These are phyloP conservation scores for Plusia festucae DNA, from an alignment of 2,888 invertebrate genomes.

Conservation along the genomic window DNA sequence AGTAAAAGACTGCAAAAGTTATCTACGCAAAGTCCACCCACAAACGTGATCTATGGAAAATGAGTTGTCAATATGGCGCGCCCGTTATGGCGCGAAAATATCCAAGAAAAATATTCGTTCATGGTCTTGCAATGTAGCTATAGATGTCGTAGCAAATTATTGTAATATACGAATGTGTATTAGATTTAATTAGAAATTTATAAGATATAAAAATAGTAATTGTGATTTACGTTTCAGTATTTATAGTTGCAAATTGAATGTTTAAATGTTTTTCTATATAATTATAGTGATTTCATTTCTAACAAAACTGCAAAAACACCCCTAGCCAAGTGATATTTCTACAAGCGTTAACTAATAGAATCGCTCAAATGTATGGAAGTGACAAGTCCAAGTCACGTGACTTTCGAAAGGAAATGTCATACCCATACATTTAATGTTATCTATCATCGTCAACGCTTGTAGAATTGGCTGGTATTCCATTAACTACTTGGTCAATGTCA, in stretches of 20 bases:
- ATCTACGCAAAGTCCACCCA: not conserved
- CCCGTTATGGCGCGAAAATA: conserved; percentile 30
- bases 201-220: conserved; percentile 53
- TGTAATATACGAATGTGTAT: conserved; percentile 67
- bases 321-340: too few species aligned
- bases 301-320: not conserved
- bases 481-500: too few species aligned
- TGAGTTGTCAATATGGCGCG: conserved; percentile 14
- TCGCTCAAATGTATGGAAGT: too few species aligned
- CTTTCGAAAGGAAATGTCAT: too few species aligned
- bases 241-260: conserved; percentile 3
- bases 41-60: conserved; percentile 13
- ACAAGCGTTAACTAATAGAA: too few species aligned
- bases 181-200: conserved; percentile 62
- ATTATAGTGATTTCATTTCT: not conserved
- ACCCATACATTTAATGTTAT: too few species aligned
- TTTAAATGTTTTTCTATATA: not conserved
- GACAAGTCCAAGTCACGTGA: too few species aligned
- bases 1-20: too few species aligned
- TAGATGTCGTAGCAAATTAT: conserved; percentile 78
- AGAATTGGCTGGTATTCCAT: too few species aligned
- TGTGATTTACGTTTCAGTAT: conserved; percentile 23
- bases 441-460: too few species aligned
- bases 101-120: conserved; percentile 12
- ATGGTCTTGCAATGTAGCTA: conserved; percentile 73